Percentiles rank a stretch among this genome's conserved stretches.
phyloP scores from a whole-genome alignment of 2,797 vertebrate species.

The Enteromius fasciolatus region DNA sequence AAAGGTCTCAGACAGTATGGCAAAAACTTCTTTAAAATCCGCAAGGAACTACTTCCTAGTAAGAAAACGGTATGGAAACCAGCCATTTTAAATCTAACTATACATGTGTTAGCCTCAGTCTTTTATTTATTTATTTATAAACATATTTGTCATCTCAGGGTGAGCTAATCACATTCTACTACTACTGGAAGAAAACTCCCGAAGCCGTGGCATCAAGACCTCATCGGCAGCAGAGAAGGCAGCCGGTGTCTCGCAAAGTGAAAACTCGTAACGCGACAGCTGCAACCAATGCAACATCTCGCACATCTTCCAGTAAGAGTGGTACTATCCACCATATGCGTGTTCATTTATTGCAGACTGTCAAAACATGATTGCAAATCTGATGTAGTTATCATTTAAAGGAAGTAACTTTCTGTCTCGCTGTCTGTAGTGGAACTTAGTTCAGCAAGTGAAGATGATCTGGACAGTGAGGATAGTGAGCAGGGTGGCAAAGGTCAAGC shows the following conservation, averaged over 20 bases:
- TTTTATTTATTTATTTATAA: conserved; percentile 7
- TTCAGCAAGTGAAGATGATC: conserved; percentile 96
- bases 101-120: not conserved
- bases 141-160: conserved; percentile 76
- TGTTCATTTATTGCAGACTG: not conserved
- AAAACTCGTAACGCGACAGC: conserved; percentile 92
- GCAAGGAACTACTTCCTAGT: conserved; percentile 95
- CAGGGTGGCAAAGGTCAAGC: conserved; percentile 91
- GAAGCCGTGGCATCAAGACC: conserved; percentile 94
- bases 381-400: not conserved
- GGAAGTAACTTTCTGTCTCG: not conserved
- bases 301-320: conserved; percentile 91
- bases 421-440: conserved; percentile 88
- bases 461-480: conserved; percentile 97
- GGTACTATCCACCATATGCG: conserved; percentile 52
- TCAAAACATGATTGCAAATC: not conserved
- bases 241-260: conserved; percentile 94
- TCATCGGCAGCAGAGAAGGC: conserved; percentile 92
- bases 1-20: conserved; percentile 97
- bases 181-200: conserved; percentile 99
- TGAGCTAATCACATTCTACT: conserved; percentile 97
- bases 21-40: conserved; percentile 99
- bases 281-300: conserved; percentile 86
- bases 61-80: conserved; percentile 89
- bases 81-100: not conserved